A percentile compares a stretch with the other conserved stretches of the same genome.
phyloP scores from a whole-genome alignment of 2,113 vertebrate genomes.

The Suricata suricatta region DNA sequence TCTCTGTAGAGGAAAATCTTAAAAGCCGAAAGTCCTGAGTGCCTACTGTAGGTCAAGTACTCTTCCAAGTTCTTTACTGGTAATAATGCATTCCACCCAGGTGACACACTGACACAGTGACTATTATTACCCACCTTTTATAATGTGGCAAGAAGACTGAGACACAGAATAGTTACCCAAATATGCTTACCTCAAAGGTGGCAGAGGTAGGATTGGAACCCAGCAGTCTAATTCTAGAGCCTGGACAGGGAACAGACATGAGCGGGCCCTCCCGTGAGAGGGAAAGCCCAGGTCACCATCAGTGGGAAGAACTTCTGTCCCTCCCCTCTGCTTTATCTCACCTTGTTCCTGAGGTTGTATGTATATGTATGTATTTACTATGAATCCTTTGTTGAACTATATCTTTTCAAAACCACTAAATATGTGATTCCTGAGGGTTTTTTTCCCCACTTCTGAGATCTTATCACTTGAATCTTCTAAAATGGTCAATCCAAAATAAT shows the following conservation, averaged over 20 bases:
- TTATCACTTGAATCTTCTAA: background rate
- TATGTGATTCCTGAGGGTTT: background rate
- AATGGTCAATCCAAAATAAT: background rate
- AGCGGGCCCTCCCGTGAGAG: background rate
- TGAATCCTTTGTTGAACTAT: background rate
- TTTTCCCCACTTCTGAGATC: background rate
- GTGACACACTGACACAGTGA: background rate
- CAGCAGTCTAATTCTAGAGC: background rate
- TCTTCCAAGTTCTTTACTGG: background rate
- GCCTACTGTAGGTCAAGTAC: background rate
- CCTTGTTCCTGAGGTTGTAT: background rate
- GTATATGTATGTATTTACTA: no score
- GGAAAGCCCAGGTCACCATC: background rate
- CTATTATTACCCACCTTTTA: no score
- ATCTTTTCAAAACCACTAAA: background rate
- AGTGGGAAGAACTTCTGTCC: background rate
- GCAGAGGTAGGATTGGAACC: background rate
- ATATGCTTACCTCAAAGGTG: background rate
- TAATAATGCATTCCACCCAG: background rate
- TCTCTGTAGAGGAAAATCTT: background rate
- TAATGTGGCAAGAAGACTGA: background rate
- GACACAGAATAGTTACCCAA: background rate
- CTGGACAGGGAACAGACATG: background rate
- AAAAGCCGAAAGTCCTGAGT: background rate
- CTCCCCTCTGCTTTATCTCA: background rate